These are phyloP conservation scores for Solea solea DNA, from an alignment of 2,113 vertebrate species.

Conservation along the genomic window DNA sequence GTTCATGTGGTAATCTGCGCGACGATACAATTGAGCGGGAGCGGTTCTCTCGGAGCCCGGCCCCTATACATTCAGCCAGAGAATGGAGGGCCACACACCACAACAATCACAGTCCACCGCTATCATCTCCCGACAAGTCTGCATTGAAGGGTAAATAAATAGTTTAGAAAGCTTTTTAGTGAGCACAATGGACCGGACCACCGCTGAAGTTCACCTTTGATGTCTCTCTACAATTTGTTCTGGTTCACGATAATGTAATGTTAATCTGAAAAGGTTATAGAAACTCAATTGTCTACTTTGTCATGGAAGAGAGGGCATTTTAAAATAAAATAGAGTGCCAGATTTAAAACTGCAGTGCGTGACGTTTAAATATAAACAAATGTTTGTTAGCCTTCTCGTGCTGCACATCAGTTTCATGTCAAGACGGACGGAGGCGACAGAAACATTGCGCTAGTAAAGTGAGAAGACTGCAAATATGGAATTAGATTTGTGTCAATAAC, in stretches of 20 bases:
- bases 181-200: constrained; percentile 53
- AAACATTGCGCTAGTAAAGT: too few relatives aligned
- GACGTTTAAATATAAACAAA: too few relatives aligned
- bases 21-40: constrained; percentile 54
- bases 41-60: constrained; percentile 43
- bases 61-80: constrained; percentile 54
- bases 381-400: too few relatives aligned
- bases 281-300: constrained; percentile 30
- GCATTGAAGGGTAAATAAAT: constrained; percentile 70
- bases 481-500: too few relatives aligned
- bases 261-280: constrained; percentile 28
- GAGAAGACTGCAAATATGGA: too few relatives aligned
- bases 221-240: constrained; percentile 41
- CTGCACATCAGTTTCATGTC: too few relatives aligned
- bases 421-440: too few relatives aligned
- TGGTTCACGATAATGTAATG: constrained; percentile 44
- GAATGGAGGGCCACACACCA: constrained; percentile 65
- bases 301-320: constrained; percentile 13
- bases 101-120: constrained; percentile 60
- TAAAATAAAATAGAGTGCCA: constrained; percentile 1
- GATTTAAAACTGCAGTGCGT: constrained; percentile 17
- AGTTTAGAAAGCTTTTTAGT: constrained; percentile 66
- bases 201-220: constrained; percentile 59
- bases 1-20: constrained; percentile 76
- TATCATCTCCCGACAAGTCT: constrained; percentile 67